A percentile compares a stretch with the other conserved stretches of the same genome.
Evolutionary conservation across 2,797 vertebrate genomes (phyloP).

Genomic region (Propithecus perrieri): DNA sequence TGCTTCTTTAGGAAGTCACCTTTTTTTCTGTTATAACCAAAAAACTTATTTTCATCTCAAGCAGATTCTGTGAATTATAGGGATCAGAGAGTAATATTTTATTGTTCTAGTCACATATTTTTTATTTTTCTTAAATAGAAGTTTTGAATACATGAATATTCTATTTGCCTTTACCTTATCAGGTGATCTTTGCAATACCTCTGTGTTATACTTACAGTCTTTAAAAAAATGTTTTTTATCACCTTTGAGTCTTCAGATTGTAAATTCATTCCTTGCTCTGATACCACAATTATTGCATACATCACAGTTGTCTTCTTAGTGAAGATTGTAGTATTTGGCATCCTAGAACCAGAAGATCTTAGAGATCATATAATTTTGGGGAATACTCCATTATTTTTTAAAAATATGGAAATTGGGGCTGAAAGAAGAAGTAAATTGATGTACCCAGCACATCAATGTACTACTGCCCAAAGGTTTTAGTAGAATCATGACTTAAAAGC

Average conservation of each 20-base stretch:
- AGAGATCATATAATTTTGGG: neutral
- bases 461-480: neutral
- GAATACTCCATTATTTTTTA: neutral
- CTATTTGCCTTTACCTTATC: neutral
- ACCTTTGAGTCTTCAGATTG: neutral
- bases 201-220: neutral
- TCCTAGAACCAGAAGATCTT: conserved; percentile 1
- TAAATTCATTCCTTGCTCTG: neutral
- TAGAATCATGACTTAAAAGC: neutral
- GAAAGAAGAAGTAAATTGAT: neutral
- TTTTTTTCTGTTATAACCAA: neutral
- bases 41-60: neutral
- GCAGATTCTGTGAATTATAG: neutral
- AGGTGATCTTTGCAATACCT: neutral
- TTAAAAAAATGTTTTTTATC: neutral
- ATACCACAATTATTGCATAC: neutral
- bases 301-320: neutral
- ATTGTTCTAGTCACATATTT: neutral
- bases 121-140: neutral
- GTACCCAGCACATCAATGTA: neutral
- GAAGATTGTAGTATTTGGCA: neutral
- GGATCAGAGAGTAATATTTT: neutral
- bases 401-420: neutral
- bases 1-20: neutral
- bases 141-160: neutral